Evolutionary conservation across 2,113 vertebrate genomes (phyloP).

Genomic region (Ochotona curzoniae): DNA sequence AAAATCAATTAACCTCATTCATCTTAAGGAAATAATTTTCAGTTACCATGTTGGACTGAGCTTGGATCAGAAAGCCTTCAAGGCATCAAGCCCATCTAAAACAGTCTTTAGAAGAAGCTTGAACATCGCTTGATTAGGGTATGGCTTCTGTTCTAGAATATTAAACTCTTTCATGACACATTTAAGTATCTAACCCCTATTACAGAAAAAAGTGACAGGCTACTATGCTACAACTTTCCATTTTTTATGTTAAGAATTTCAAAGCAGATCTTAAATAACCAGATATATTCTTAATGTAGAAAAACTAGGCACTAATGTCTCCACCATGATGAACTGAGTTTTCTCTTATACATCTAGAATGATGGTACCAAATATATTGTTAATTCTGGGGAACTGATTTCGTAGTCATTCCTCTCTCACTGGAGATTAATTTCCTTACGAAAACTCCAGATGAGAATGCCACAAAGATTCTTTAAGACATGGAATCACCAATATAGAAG

Average conservation of each 20-base stretch:
- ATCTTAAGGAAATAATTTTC: constrained; percentile 46
- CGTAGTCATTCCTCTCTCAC: neutral
- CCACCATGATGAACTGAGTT: neutral
- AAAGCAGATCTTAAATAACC: constrained; percentile 34
- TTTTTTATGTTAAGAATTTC: neutral
- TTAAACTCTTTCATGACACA: constrained; percentile 40
- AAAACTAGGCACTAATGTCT: neutral
- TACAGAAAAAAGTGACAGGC: neutral
- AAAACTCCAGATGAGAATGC: neutral
- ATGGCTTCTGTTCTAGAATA: constrained; percentile 30
- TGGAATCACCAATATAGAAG: neutral
- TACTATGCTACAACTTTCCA: constrained; percentile 18
- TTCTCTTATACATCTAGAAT: constrained; percentile 17
- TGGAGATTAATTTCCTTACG: neutral
- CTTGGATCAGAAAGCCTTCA: constrained; percentile 54
- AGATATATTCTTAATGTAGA: neutral
- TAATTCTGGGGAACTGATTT: constrained; percentile 8
- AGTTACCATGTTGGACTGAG: constrained; percentile 30
- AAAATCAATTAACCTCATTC: constrained; percentile 54
- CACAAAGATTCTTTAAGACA: neutral
- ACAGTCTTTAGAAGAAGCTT: constrained; percentile 54
- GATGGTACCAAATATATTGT: neutral
- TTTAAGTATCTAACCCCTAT: neutral
- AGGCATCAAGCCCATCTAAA: constrained; percentile 37
- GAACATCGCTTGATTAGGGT: constrained; percentile 23